Base-by-base conservation (phyloP, 2,113 vertebrate genomes). In the Synodontis membranacea region DNA sequence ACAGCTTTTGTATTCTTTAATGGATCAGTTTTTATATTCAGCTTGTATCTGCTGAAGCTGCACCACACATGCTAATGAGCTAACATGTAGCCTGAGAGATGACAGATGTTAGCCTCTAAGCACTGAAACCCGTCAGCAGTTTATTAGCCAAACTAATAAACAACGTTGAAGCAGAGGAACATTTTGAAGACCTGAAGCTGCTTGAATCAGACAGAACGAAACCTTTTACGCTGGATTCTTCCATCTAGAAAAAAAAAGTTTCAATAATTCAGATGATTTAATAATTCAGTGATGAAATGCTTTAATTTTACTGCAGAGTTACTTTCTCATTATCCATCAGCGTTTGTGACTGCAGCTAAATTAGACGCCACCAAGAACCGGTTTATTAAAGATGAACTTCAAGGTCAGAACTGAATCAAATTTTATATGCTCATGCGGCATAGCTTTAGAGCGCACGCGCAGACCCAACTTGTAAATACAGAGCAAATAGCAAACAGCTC, bases 261-360 rank as follows among this genome's bases (percentile, higher is more conserved):
- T 60, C 54, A 60, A 81, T 81, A 81, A 60, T 81, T 82, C 58
- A 62, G 56, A 60, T 15, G 15, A 46, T 64, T 82, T 64, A 82
- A 82, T 64, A 82, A 82, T 82, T 82, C 80, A 82, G 80, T 82
- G 80, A 82, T 64, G 42, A 82, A 82, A 82, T 19, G 58, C 42
- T 82, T 82, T 82, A 64, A 82, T 82, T 82, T 62, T 62, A 46
- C 28, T 6, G 4, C 80, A 34, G 80, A 81, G 58, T 64, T 82
- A 82, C 64, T 82, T 82, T 82, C 80, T 62, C 42, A 82, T 82
- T 31, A 82, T 82, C 58, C 28, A 48, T 82, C 42, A 62, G 80
- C 4, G 3, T n/a, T n/a, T 82, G 42, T 3, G 56, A 9, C 50
- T 54, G 8, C 19, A 23, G 76, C 19, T 79, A 7, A 37, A 54